Evolutionary conservation across 1,140 invertebrate species (phyloP).

Genomic region (Euura saliciscinereae): DNA sequence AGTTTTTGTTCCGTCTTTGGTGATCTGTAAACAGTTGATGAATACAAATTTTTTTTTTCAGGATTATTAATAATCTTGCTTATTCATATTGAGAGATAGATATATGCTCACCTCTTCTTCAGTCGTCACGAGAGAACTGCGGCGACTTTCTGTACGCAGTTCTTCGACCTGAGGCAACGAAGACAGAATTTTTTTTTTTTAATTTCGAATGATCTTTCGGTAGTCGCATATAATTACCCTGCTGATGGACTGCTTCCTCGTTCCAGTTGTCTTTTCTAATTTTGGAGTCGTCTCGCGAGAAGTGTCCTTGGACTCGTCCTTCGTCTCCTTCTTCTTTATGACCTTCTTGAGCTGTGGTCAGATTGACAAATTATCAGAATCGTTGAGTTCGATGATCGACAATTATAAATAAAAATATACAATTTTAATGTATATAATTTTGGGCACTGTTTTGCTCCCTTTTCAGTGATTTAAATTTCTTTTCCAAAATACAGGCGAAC

Average conservation of each 20-base stretch:
- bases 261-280: constrained; percentile 37
- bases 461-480: too few relatives aligned
- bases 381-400: too few relatives aligned
- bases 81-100: not conserved
- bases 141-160: constrained; percentile 51
- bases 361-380: too few relatives aligned
- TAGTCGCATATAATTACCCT: constrained; percentile 28
- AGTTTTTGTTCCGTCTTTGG: constrained; percentile 37
- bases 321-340: constrained; percentile 43
- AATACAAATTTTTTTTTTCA: constrained; percentile 4
- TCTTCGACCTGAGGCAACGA: constrained; percentile 45
- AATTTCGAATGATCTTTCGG: too few relatives aligned
- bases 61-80: not conserved
- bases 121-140: constrained; percentile 49
- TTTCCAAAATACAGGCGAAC: too few relatives aligned
- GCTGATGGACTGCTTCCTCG: constrained; percentile 49
- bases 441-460: too few relatives aligned
- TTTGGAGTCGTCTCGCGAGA: constrained; percentile 42
- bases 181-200: not conserved
- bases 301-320: constrained; percentile 39
- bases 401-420: too few relatives aligned
- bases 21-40: constrained; percentile 26
- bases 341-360: constrained; percentile 25
- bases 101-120: constrained; percentile 46
- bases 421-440: too few relatives aligned